Evolutionary conservation across 2,888 invertebrate species (phyloP).

Genomic region (Habrosyne pyritoides): DNA sequence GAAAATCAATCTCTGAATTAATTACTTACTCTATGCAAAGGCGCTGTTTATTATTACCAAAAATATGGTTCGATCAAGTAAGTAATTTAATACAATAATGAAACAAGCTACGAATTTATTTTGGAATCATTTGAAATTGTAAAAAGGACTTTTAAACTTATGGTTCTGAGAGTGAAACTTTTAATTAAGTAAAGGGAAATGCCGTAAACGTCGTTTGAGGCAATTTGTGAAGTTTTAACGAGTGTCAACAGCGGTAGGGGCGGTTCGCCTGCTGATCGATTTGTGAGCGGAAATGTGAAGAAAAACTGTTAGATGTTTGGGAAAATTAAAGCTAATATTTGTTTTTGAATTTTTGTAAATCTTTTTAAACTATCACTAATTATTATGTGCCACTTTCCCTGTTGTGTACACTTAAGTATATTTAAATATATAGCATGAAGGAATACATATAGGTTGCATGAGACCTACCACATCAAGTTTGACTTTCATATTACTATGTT

Average conservation of each 20-base stretch:
- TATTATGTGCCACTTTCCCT: no score
- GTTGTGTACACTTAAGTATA: no score
- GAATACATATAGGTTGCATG: no score
- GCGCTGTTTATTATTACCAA: neutral
- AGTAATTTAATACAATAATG: no score
- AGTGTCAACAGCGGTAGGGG: slow-evolving; percentile 42
- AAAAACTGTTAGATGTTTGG: neutral
- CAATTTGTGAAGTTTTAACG: slow-evolving; percentile 72
- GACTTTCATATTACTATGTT: no score
- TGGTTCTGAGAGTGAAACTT: slow-evolving; percentile 55
- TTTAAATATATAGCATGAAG: no score
- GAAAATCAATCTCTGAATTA: neutral
- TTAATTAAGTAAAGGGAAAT: slow-evolving; percentile 71
- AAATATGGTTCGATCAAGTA: neutral
- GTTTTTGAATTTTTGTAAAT: no score
- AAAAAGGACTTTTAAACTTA: slow-evolving; percentile 35
- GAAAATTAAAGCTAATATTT: neutral
- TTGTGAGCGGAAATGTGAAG: neutral
- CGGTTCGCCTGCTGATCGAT: neutral
- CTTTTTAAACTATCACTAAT: no score
- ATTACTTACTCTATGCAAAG: neutral
- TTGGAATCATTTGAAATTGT: slow-evolving; percentile 9
- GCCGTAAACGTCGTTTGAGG: slow-evolving; percentile 57
- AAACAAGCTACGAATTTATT: neutral
- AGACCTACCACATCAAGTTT: no score